These are phyloP conservation scores for Malacoctenus gilli DNA, from an alignment of 2,797 vertebrate species.

Conservation along the genomic window DNA sequence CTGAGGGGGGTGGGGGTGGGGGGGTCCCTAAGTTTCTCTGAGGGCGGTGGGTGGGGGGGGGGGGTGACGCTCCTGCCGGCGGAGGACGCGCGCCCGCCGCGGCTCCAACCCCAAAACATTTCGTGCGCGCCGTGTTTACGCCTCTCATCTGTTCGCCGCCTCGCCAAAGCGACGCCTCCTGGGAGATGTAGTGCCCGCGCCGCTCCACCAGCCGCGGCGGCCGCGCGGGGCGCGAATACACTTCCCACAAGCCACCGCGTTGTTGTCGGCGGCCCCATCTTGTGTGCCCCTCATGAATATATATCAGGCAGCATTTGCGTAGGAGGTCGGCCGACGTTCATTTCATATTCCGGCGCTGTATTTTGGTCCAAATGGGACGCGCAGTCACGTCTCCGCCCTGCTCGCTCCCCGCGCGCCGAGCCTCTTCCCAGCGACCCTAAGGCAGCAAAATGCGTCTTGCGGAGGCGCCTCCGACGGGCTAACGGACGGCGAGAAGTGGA, in stretches of 20 bases:
- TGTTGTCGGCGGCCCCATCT: slow-evolving; percentile 75
- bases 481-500: slow-evolving; percentile 70
- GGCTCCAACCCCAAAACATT: slow-evolving; percentile 36
- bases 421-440: slow-evolving; percentile 66
- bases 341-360: slow-evolving; percentile 77
- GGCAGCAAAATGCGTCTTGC: slow-evolving; percentile 74
- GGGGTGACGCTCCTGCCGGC: background rate
- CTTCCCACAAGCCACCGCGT: slow-evolving; percentile 65
- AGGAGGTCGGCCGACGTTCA: slow-evolving; percentile 81
- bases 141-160: slow-evolving; percentile 55
- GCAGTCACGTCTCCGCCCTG: slow-evolving; percentile 77
- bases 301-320: slow-evolving; percentile 75
- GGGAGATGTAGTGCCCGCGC: slow-evolving; percentile 62
- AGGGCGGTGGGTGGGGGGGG: rapidly evolving
- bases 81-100: background rate
- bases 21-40: no score
- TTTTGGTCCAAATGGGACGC: slow-evolving; percentile 75
- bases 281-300: slow-evolving; percentile 82
- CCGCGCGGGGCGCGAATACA: slow-evolving; percentile 4
- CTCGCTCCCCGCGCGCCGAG: slow-evolving; percentile 58
- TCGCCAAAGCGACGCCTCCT: background rate
- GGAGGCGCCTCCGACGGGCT: slow-evolving; percentile 59
- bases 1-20: rapidly evolving
- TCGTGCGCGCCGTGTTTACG: slow-evolving; percentile 69
- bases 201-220: rapidly evolving